Evolutionary conservation across 2,797 vertebrate genomes (phyloP), one percentile per base, ranked within the genome.

Genomic region (Aeoliscus strigatus): DNA sequence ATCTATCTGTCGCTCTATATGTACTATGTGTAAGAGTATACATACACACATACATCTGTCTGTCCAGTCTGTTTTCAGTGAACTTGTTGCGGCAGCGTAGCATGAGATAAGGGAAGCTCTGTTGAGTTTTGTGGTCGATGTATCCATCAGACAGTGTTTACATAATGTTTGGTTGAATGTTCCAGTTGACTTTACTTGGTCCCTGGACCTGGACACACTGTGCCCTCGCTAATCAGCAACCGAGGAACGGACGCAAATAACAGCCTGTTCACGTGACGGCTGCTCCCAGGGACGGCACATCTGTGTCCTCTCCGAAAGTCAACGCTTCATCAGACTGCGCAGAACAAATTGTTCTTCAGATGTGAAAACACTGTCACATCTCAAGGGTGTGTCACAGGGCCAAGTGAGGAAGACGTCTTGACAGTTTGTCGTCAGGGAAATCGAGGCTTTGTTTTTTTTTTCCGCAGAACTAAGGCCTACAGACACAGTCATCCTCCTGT

Each of bases 241-340:
- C n/a, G n/a, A n/a, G 10, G 35, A 39, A 29, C 1, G 4, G 31
- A n/a, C 11, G 29, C 51, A 23, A 31, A 45, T 35, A 61, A n/a
- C 28, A 31, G 35, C 15, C 50, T 35, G 39, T 37, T 64, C 34
- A 44, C 50, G 66, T 72, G 66, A 63, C 17, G 45, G 31, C 51
- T 34, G 69, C 62, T 77, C 33, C 39, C 50, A 52, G 60, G 47
- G 42, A 73, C 36, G 60, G 56, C 69, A 48, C 70, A 64, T 75
- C 66, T 66, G 62, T 63, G 70, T 69, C 70, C 68, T 78, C 70
- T 73, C 55, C 50, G 39, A 28, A 72, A 59, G 76, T 78, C 72
- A 73, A 45, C 42, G 29, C 14, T 18, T 55, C 41, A 47, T 51
- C 14, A 2, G 44, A 31, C 14, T 14, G 35, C 7, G 12, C 17